Conservation (phyloP, 2,113 vertebrate genomes). For the Triplophysa rosa region DNA sequence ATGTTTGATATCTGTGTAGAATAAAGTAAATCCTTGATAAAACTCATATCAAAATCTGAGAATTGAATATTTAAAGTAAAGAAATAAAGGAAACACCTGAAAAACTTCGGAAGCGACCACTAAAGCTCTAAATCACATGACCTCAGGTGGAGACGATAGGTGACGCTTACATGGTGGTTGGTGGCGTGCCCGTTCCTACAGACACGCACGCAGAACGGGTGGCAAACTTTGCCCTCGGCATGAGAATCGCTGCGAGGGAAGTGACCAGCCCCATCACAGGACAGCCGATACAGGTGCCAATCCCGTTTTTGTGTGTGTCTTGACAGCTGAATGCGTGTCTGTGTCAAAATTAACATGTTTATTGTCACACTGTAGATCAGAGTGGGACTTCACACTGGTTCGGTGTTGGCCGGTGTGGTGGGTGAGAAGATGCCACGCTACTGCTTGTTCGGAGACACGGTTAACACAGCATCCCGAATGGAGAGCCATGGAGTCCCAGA, state of each 20-base stretch:
- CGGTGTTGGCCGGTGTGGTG: constrained; percentile 73
- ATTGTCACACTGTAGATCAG: constrained; percentile 65
- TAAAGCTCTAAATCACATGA: background rate
- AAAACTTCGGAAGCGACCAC: no score
- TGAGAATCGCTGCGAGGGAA: constrained; percentile 73
- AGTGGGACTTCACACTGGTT: constrained; percentile 74
- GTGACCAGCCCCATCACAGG: constrained; percentile 72
- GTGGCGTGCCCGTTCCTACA: constrained; percentile 67
- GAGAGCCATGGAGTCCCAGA: constrained; percentile 76
- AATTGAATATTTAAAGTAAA: no score
- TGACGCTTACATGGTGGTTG: constrained; percentile 77
- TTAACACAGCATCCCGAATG: constrained; percentile 77
- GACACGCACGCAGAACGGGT: constrained; percentile 68
- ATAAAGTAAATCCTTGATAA: no score
- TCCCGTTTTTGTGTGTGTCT: constrained; percentile 21
- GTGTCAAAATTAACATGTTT: background rate
- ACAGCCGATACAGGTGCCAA: constrained; percentile 69
- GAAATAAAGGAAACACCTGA: no score
- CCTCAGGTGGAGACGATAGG: constrained; percentile 76
- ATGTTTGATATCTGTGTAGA: no score
- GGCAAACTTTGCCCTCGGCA: constrained; percentile 77
- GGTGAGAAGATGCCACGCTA: constrained; percentile 80
- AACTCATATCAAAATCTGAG: no score
- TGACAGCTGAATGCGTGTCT: background rate
- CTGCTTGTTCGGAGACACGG: constrained; percentile 77